Evolutionary conservation across 2,888 invertebrate species (phyloP).

Genomic region (Eulithis prunata): DNA sequence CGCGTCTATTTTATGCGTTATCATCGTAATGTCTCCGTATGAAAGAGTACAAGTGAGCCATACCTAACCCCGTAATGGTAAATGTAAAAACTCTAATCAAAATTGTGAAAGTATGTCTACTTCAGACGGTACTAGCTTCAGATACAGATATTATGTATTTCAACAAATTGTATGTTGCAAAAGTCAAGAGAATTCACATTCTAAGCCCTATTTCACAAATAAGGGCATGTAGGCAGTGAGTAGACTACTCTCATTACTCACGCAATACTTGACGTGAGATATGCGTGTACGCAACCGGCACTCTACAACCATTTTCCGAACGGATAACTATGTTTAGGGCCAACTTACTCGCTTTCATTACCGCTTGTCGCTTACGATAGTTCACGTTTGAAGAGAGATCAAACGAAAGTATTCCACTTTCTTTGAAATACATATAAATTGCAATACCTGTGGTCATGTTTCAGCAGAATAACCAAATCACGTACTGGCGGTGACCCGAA

Average conservation of each 20-base stretch:
- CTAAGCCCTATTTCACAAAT: conserved; percentile 48
- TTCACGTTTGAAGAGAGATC: conserved; percentile 47
- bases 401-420: conserved; percentile 59
- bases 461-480: conserved; percentile 62
- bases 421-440: conserved; percentile 57
- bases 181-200: conserved; percentile 16
- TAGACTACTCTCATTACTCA: conserved; percentile 31
- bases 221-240: conserved; percentile 47
- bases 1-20: conserved; percentile 49
- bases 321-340: conserved; percentile 53
- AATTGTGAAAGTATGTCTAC: conserved; percentile 12
- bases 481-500: conserved; percentile 63
- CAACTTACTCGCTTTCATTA: conserved; percentile 55
- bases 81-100: conserved; percentile 8
- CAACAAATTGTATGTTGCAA: conserved; percentile 19
- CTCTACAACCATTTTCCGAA: conserved; percentile 56
- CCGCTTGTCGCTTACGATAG: conserved; percentile 56
- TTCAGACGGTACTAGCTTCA: too few species aligned
- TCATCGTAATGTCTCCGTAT: conserved; percentile 46
- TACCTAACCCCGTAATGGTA: conserved; percentile 2
- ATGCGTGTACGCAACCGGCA: conserved; percentile 51
- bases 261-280: conserved; percentile 50
- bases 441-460: conserved; percentile 52
- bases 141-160: neutral
- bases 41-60: conserved; percentile 7